Base-by-base conservation (phyloP, 2,888 invertebrate species). In the Lasiommata megera region DNA sequence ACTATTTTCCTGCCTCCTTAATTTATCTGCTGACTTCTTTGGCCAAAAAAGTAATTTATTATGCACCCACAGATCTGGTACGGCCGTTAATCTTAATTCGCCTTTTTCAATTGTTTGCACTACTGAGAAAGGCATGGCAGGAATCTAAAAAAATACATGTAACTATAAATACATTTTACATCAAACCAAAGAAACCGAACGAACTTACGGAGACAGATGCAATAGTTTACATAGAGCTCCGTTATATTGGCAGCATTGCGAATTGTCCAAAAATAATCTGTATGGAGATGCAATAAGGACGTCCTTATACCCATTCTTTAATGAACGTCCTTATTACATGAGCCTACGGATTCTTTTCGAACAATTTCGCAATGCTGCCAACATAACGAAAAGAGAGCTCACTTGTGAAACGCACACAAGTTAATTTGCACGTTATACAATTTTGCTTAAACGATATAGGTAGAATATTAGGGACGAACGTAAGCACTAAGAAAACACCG, bases 321-420 rank as follows among this genome's bases (percentile, higher is more conserved):
- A 37, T 37, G 37, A 37, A 37, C 37, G 37, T 37, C 37, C 37
- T 37, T 37, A 37, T 37, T 37, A 37, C 14, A 37, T 37, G 37
- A 37, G 37, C 37, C 37, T 37, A 37, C 37, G 37, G 37, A 37
- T 37, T 37, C 3, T 37, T 37, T 37, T 37, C 37, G 37, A 37
- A 37, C 37, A 37, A 37, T 37, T 37, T 37, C 37, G 37, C 37
- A 37, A n/a, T 37, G 37, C 37, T 37, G 37, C 37, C 37, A 37
- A 37, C 37, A 37, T 37, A 37, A 37, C 37, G 37, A 37, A 37
- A 37, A 37, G 37, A 37, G 37, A 37, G 37, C 37, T 37, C 37
- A 37, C 37, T 37, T 37, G 37, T 37, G 37, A 37, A 37, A 37
- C 37, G 37, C 37, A 37, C 37, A 37, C 37, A 37, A 37, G 37